Base-by-base conservation (phyloP, 2,113 vertebrate genomes). In the Setophaga petechia region DNA sequence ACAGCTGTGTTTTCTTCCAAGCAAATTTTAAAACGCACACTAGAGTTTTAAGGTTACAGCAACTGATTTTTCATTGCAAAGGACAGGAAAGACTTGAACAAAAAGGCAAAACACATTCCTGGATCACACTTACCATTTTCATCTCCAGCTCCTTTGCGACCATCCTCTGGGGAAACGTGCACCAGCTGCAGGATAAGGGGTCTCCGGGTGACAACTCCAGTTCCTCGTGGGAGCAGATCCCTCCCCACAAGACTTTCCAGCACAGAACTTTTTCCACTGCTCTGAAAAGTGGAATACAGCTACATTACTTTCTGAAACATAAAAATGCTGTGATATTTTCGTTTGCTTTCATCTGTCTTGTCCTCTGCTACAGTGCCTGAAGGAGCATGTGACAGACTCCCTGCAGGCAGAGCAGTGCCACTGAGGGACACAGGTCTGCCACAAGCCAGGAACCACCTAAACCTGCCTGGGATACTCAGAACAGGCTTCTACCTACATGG, bases 261-360 rank as follows among this genome's bases (percentile, higher is more conserved):
- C 74, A 99, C 99, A 8, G 99, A 99, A 97, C 99, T 99, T 97
- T 99, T 99, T 74, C 99, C 99, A 84, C 99, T 99, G 98, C 99
- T 99, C 99, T 99, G 98, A 97, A 98, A 97, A 96, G 49, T 65
- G 18, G 88, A 97, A 95, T 67, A 96, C 18, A 96, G 44, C 35
- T 33, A 68, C 62, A 31, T 94, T 49, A 96, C 46, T 62, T 75
- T 81, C 57, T 90, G 95, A 86, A 87, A 87, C 43, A 82, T 15
- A 37, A 91, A 87, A 89, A 88, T 14, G 13, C 7, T 75, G 19
- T 12, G 41, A 22, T 52, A 37, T 20, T 90, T 76, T 35, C 67
- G 46, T 15, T 77, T 66, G 58, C 7, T 83, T 73, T 80, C 33
- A 46, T 44, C 22, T 54, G 14, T 21, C 49, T 30, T 71, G 35